Percentiles rank a stretch among this genome's conserved stretches.
These are phyloP conservation scores for Aporophyla nigra DNA, from an alignment of 2,888 invertebrate species.

Conservation along the genomic window DNA sequence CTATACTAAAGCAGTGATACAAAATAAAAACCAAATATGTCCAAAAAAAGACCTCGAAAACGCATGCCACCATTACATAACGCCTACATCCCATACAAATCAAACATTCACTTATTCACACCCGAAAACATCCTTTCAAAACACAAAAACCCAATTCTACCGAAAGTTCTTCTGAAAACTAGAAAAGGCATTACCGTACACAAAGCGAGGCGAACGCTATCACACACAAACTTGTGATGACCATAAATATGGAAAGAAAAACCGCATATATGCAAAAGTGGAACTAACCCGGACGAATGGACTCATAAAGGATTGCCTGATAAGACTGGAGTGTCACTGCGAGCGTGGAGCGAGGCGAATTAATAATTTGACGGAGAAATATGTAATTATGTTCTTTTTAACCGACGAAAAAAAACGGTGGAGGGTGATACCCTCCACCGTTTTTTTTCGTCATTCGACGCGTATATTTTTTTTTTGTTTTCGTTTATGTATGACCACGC, in stretches of 20 bases:
- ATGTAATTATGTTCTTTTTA: neutral
- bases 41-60: neutral
- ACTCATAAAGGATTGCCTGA: conserved; percentile 67
- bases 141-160: conserved; percentile 35
- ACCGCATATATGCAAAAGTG: conserved; percentile 61
- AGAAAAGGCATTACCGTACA: conserved; percentile 22
- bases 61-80: neutral
- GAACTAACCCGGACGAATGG: conserved; percentile 64
- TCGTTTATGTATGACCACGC: no score
- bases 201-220: conserved; percentile 45
- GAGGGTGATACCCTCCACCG: no score
- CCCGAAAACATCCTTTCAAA: conserved; percentile 1
- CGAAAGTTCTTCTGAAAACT: conserved; percentile 32
- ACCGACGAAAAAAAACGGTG: no score
- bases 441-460: no score
- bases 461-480: no score
- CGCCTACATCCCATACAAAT: neutral
- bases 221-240: conserved; percentile 50
- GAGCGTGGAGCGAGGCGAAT: conserved; percentile 32
- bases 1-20: no score
- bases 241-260: conserved; percentile 64
- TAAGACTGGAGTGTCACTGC: conserved; percentile 30
- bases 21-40: no score
- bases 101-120: conserved; percentile 29
- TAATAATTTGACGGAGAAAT: neutral